phyloP scores from a whole-genome alignment of 2,888 invertebrate species.

The Drosophila robusta region DNA sequence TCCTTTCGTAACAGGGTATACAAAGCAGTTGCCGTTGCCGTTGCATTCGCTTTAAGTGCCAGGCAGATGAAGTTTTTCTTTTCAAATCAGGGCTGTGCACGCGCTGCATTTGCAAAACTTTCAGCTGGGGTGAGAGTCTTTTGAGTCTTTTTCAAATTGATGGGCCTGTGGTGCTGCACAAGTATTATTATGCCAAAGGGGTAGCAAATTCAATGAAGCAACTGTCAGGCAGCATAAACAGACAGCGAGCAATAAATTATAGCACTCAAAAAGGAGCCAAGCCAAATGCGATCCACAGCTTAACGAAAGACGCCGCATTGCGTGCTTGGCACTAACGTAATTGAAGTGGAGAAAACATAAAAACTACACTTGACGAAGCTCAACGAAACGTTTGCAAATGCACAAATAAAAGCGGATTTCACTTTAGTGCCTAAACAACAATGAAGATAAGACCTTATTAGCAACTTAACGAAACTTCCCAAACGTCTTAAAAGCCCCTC shows the following conservation, averaged over 20 bases:
- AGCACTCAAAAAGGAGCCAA: not conserved
- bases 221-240: slow-evolving; percentile 5
- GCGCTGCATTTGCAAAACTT: slow-evolving; percentile 14
- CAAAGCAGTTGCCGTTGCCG: slow-evolving; percentile 33
- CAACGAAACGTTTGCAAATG: not conserved
- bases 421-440: not conserved
- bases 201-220: slow-evolving; percentile 19
- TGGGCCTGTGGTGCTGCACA: slow-evolving; percentile 12
- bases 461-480: slow-evolving; percentile 10
- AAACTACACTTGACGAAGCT: slow-evolving; percentile 1
- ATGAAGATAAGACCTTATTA: no score
- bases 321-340: not conserved
- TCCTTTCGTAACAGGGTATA: no score
- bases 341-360: no score
- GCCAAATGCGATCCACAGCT: not conserved
- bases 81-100: slow-evolving; percentile 12
- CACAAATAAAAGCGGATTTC: not conserved
- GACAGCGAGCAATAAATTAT: not conserved
- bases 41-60: slow-evolving; percentile 40
- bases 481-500: not conserved
- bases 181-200: slow-evolving; percentile 3
- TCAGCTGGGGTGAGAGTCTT: slow-evolving; percentile 17
- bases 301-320: not conserved
- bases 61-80: slow-evolving; percentile 22
- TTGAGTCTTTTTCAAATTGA: slow-evolving; percentile 14